Evolutionary conservation across 2,113 vertebrate species (phyloP).

Genomic region (Myrmecobius fasciatus): DNA sequence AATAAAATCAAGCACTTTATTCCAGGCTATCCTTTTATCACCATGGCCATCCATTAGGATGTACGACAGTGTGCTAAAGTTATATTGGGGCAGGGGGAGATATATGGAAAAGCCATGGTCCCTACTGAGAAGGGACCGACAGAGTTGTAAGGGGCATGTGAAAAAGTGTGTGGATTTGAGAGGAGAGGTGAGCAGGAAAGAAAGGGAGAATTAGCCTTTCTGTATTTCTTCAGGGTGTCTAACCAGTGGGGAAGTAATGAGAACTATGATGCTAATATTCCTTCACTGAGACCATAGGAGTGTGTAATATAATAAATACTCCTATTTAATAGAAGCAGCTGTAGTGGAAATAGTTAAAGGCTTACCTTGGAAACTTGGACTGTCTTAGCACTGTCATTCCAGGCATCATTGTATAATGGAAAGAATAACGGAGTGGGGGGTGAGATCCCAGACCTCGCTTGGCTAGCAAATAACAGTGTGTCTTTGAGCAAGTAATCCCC

Average conservation of each 20-base stretch:
- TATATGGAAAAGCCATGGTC: background rate
- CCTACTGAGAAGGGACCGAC: background rate
- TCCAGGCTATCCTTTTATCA: background rate
- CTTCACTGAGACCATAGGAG: background rate
- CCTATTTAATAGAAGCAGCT: background rate
- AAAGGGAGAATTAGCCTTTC: background rate
- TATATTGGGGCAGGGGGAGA: background rate
- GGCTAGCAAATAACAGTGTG: background rate
- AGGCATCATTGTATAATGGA: no score
- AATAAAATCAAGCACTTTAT: background rate
- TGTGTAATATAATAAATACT: background rate
- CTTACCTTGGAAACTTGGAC: background rate
- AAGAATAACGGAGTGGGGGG: background rate
- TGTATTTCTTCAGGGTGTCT: background rate
- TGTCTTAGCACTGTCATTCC: background rate
- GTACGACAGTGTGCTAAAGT: background rate
- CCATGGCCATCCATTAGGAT: background rate
- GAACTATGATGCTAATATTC: background rate
- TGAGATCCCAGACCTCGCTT: background rate
- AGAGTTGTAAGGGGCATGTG: background rate
- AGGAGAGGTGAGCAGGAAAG: background rate
- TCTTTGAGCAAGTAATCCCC: background rate
- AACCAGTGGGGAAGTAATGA: background rate
- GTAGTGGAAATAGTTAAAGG: accelerated
- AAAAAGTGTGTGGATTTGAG: background rate